These are phyloP conservation scores for Bucco capensis DNA, from an alignment of 2,113 vertebrate species.

Conservation along the genomic window DNA sequence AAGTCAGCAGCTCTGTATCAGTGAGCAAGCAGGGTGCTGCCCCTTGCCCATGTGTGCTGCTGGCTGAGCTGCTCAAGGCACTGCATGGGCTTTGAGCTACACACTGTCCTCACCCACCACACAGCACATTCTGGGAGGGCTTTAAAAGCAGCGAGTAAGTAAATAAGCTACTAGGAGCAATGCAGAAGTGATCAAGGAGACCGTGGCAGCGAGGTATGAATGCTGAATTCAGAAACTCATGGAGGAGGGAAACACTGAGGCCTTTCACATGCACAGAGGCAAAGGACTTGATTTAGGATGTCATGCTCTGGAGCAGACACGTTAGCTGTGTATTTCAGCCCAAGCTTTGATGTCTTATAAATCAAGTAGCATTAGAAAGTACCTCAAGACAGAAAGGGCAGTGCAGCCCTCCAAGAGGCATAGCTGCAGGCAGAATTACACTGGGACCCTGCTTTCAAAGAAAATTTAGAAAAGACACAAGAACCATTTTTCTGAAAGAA, in stretches of 20 bases:
- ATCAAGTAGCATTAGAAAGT: neutral
- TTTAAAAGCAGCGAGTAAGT: neutral
- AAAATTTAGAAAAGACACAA: neutral
- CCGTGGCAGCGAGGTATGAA: neutral
- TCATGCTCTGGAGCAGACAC: neutral
- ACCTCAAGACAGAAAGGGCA: neutral
- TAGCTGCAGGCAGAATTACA: neutral
- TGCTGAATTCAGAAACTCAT: neutral
- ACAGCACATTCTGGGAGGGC: fast-evolving
- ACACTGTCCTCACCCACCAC: neutral
- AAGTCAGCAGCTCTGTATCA: fast-evolving
- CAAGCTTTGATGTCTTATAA: neutral
- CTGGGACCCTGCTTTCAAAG: neutral
- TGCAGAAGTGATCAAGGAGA: fast-evolving
- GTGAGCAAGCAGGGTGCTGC: fast-evolving
- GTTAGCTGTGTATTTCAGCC: neutral
- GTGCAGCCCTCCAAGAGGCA: neutral
- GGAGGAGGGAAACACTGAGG: neutral
- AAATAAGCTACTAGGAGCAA: neutral
- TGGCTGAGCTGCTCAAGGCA: neutral
- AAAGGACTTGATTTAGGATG: neutral
- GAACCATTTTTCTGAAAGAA: neutral
- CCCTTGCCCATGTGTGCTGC: fast-evolving
- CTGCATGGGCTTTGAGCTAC: fast-evolving
- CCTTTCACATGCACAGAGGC: neutral